phyloP scores from a whole-genome alignment of 2,888 invertebrate genomes.

The Nomada ferruginata region DNA sequence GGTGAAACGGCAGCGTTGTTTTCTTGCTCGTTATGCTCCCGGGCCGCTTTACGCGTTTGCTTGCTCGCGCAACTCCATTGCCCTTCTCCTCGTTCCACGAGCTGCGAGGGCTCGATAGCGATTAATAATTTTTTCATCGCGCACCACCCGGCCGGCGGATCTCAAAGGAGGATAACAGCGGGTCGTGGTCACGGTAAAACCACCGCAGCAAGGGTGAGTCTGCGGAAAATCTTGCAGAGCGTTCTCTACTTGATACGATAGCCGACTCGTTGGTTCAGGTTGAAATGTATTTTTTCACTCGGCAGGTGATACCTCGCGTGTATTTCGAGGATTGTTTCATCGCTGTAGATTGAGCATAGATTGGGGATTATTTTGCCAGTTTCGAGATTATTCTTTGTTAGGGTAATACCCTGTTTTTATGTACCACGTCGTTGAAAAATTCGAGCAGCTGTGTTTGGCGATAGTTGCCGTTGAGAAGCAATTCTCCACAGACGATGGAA shows the following conservation, averaged over 20 bases:
- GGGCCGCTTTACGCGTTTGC: conserved; percentile 34
- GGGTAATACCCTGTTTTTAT: too few relatives aligned
- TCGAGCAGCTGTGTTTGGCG: background rate
- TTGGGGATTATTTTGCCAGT: too few relatives aligned
- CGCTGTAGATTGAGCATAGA: too few relatives aligned
- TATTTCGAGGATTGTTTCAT: background rate
- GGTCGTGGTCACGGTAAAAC: conserved; percentile 8
- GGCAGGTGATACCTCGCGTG: background rate
- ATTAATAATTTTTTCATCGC: conserved; percentile 72
- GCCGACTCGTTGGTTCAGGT: background rate
- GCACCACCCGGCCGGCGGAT: conserved; percentile 48
- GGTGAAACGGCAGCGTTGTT: conserved; percentile 57
- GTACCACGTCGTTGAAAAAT: too few relatives aligned
- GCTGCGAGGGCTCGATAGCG: conserved; percentile 54
- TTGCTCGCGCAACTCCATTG: background rate
- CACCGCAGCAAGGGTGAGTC: conserved; percentile 20
- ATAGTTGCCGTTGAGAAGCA: background rate
- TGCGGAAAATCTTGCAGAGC: conserved; percentile 32
- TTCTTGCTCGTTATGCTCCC: conserved; percentile 54
- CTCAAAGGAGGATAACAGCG: conserved; percentile 55
- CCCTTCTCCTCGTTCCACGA: background rate
- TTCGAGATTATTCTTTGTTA: too few relatives aligned
- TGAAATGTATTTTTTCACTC: conserved; percentile 19
- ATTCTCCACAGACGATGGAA: too few relatives aligned
- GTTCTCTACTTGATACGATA: conserved; percentile 16